Conservation (phyloP, 2,888 invertebrate species). For the Sussaba pulchella region DNA sequence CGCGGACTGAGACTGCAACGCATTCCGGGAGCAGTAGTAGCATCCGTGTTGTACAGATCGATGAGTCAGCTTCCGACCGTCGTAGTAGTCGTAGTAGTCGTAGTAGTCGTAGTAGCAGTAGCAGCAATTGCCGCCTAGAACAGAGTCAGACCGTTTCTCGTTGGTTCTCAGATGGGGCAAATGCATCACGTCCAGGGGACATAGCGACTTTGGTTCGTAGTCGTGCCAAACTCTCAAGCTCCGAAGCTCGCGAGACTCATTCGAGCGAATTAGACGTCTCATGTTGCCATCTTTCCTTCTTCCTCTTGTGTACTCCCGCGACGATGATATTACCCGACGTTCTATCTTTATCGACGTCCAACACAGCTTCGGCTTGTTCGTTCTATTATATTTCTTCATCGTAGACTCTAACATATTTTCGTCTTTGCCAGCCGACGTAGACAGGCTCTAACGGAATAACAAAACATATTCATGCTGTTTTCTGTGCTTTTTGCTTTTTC, state of each 20-base stretch:
- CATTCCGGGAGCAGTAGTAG: constrained; percentile 7
- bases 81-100: neutral
- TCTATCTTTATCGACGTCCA: constrained; percentile 52
- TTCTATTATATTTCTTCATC: neutral
- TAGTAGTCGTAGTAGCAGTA: neutral
- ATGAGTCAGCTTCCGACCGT: constrained; percentile 20
- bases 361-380: constrained; percentile 10
- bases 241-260: constrained; percentile 44
- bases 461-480: neutral
- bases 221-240: constrained; percentile 55
- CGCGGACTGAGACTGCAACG: neutral
- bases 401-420: neutral
- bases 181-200: constrained; percentile 37
- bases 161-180: constrained; percentile 16
- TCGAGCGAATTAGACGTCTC: constrained; percentile 54
- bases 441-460: neutral
- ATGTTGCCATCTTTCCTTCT: constrained; percentile 10
- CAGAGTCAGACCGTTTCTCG: constrained; percentile 10
- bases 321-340: too few species aligned
- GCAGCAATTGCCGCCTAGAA: neutral
- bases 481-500: neutral
- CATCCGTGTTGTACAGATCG: constrained; percentile 46
- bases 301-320: constrained; percentile 38
- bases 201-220: constrained; percentile 31
- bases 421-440: neutral